Conservation (phyloP, 2,888 invertebrate species). For the Geotrupes spiniger region DNA sequence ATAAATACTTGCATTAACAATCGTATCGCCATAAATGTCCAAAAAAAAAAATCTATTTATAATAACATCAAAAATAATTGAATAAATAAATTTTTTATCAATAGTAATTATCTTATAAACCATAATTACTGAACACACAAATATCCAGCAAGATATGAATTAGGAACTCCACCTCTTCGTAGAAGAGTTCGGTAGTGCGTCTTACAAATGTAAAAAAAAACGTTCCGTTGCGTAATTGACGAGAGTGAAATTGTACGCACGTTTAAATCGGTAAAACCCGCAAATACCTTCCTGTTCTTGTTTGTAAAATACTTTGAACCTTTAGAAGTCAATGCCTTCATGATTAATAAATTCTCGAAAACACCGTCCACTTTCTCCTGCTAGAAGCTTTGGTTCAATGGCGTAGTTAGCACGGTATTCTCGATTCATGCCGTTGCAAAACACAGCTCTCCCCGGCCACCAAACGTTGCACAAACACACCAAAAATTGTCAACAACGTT, state of each 20-base stretch:
- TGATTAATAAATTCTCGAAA: conserved; percentile 47
- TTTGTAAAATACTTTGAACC: conserved; percentile 6
- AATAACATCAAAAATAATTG: no score
- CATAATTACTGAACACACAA: no score
- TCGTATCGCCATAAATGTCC: no score
- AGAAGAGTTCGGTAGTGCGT: no score
- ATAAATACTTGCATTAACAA: no score
- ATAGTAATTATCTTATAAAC: no score
- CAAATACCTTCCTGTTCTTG: conserved; percentile 8
- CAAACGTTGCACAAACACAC: neutral
- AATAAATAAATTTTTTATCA: no score
- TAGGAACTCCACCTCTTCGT: no score
- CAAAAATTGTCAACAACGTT: neutral
- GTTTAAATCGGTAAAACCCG: conserved; percentile 5
- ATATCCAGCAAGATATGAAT: no score
- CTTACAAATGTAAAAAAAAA: no score
- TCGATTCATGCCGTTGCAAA: conserved; percentile 6
- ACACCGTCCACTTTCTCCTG: conserved; percentile 46
- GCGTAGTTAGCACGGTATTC: conserved; percentile 26
- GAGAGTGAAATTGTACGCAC: neutral
- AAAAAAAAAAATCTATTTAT: no score
- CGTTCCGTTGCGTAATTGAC: no score
- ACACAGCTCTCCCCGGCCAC: neutral
- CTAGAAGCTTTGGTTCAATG: conserved; percentile 35
- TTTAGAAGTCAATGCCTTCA: conserved; percentile 20